Conservation (phyloP, 2,888 invertebrate species). For the Andrena bicolor region DNA sequence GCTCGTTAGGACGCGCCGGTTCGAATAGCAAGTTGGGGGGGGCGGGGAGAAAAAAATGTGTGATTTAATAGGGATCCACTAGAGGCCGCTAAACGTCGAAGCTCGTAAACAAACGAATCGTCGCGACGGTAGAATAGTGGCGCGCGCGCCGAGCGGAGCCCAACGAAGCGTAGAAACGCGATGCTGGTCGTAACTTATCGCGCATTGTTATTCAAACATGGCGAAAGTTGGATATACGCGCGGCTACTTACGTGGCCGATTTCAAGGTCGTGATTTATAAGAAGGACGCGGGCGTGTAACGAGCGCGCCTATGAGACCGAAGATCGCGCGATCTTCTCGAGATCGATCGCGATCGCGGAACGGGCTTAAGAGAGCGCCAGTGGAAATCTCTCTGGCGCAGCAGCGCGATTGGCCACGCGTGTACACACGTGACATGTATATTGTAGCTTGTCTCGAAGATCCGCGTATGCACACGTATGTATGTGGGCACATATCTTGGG, state of each 20-base stretch:
- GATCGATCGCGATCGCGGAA: slow-evolving; percentile 18
- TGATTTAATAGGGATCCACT: background rate
- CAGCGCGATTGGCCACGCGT: too few species aligned
- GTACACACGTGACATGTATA: too few species aligned
- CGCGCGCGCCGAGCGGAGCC: background rate
- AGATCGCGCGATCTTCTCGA: background rate
- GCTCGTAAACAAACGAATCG: slow-evolving; percentile 14
- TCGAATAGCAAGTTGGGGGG: background rate
- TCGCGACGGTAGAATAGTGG: background rate
- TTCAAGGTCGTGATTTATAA: slow-evolving; percentile 72
- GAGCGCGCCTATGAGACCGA: slow-evolving; percentile 10
- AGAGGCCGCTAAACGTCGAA: background rate
- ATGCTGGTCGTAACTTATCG: background rate
- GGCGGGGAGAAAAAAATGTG: too few species aligned
- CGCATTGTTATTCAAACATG: slow-evolving; percentile 63
- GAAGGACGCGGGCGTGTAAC: slow-evolving; percentile 42
- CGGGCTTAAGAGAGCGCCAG: slow-evolving; percentile 16
- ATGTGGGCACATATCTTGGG: slow-evolving; percentile 18
- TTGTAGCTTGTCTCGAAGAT: too few species aligned
- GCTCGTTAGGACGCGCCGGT: background rate
- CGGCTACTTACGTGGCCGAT: slow-evolving; percentile 68
- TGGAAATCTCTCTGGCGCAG: slow-evolving; percentile 5
- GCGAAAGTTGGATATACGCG: slow-evolving; percentile 71
- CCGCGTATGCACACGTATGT: background rate
- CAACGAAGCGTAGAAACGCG: slow-evolving; percentile 12